Evolutionary conservation across 2,888 invertebrate species (phyloP).

Genomic region (Tridacna gigas): DNA sequence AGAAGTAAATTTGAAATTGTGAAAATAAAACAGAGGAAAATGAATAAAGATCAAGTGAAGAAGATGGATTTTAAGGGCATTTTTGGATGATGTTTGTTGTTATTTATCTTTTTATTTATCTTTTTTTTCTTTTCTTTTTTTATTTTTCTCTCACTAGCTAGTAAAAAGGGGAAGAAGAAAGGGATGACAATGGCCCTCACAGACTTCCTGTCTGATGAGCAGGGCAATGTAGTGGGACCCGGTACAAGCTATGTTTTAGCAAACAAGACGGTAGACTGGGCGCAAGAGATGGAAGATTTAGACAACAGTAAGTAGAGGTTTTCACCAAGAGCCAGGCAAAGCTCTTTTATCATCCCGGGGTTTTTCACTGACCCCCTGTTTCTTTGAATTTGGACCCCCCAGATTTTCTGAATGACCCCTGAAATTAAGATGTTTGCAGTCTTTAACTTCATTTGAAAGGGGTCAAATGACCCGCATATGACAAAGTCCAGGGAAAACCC

Average conservation of each 20-base stretch:
- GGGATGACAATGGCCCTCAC: conserved; percentile 92
- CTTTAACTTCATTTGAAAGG: too few relatives aligned
- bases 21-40: not conserved
- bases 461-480: too few relatives aligned
- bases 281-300: conserved; percentile 90
- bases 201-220: conserved; percentile 91
- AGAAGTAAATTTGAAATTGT: not conserved
- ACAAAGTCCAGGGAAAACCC: too few relatives aligned
- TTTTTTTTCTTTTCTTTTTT: not conserved
- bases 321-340: not conserved
- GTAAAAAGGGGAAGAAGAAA: conserved; percentile 89
- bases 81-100: not conserved
- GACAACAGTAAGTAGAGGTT: conserved; percentile 42
- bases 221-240: conserved; percentile 64
- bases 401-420: too few relatives aligned
- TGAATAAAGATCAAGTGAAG: not conserved
- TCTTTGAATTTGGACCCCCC: too few relatives aligned
- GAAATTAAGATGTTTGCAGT: too few relatives aligned
- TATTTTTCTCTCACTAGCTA: conserved; percentile 51
- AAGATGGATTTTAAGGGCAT: not conserved
- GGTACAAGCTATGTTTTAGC: conserved; percentile 69
- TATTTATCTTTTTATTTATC: not conserved
- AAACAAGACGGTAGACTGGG: conserved; percentile 87
- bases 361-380: too few relatives aligned
- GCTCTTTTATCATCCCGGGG: too few relatives aligned